phyloP scores from a whole-genome alignment of 2,888 invertebrate species.

The Drosophila dives region DNA sequence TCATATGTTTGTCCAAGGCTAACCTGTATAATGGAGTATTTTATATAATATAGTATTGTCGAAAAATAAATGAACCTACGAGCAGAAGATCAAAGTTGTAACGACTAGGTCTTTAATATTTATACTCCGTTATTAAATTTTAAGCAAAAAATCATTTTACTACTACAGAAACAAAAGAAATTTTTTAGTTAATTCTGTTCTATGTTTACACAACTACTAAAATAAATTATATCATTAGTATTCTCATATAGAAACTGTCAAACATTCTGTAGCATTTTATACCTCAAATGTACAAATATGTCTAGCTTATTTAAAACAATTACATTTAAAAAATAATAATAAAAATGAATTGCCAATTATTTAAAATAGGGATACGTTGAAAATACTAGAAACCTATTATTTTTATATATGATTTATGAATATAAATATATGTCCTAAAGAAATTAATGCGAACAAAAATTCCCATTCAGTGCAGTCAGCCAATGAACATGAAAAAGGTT shows the following conservation, averaged over 20 bases:
- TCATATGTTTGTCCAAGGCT: neutral
- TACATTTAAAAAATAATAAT: neutral
- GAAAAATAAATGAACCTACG: neutral
- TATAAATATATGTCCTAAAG: conserved; percentile 6
- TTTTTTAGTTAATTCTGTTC: neutral
- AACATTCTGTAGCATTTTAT: neutral
- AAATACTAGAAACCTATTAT: neutral
- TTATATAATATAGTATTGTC: neutral
- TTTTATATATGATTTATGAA: conserved; percentile 12
- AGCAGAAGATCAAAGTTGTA: neutral
- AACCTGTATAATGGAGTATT: neutral
- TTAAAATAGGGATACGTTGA: neutral
- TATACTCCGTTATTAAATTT: neutral
- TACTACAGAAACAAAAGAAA: neutral
- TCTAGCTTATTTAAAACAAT: neutral
- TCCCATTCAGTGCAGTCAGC: conserved; percentile 31
- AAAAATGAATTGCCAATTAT: neutral
- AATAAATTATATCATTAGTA: neutral
- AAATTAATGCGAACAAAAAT: conserved; percentile 25
- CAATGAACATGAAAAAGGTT: conserved; percentile 77
- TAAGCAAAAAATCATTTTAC: neutral
- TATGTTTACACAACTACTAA: neutral
- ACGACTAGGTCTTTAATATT: neutral
- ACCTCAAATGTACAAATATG: neutral
- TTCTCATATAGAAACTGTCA: neutral